These are phyloP conservation scores for Catostylus mosaicus DNA, from an alignment of 30 jellyfish, hydroid and myxozoan genomes.

Conservation along the genomic window DNA sequence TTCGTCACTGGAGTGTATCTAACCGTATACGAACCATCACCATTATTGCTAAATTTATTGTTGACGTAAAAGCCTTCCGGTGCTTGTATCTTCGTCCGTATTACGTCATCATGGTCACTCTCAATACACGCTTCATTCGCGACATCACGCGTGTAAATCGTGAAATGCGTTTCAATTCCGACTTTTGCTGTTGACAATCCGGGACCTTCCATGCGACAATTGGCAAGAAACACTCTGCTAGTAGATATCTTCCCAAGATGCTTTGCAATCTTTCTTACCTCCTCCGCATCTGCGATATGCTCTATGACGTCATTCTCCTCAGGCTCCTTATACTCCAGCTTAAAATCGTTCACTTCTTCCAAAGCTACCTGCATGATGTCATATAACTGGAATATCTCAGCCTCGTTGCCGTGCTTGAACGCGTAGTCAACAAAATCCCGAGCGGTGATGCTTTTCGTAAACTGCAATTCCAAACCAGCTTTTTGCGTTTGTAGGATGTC, in stretches of 20 bases:
- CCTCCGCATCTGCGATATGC: slow-evolving; percentile 62
- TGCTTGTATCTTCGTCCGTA: slow-evolving; percentile 92
- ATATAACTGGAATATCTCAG: slow-evolving; percentile 85
- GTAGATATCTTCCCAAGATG: slow-evolving; percentile 91
- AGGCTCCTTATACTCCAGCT: slow-evolving; percentile 89
- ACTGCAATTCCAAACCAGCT: slow-evolving; percentile 46
- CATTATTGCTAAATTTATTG: slow-evolving; percentile 66
- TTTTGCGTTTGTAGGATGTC: slow-evolving; percentile 80
- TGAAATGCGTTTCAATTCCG: slow-evolving; percentile 87
- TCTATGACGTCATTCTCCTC: slow-evolving; percentile 98
- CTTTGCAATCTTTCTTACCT: slow-evolving; percentile 76
- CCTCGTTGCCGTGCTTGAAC: slow-evolving; percentile 95
- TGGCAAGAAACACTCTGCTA: slow-evolving; percentile 77
- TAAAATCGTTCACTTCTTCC: slow-evolving; percentile 64
- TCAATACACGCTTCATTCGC: slow-evolving; percentile 80
- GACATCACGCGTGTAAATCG: slow-evolving; percentile 80
- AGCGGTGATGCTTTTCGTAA: slow-evolving; percentile 74
- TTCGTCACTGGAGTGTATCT: slow-evolving; percentile 94
- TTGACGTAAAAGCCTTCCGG: slow-evolving; percentile 96
- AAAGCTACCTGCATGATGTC: slow-evolving; percentile 89
- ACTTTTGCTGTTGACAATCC: slow-evolving; percentile 93
- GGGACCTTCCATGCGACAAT: slow-evolving; percentile 80
- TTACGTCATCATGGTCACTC: slow-evolving; percentile 72
- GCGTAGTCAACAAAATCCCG: slow-evolving; percentile 92
- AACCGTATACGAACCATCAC: slow-evolving; percentile 80